Percentiles rank a stretch among this genome's conserved stretches.
These are phyloP conservation scores for Ectemnius cavifrons DNA, from an alignment of 2,888 invertebrate genomes.

Conservation along the genomic window DNA sequence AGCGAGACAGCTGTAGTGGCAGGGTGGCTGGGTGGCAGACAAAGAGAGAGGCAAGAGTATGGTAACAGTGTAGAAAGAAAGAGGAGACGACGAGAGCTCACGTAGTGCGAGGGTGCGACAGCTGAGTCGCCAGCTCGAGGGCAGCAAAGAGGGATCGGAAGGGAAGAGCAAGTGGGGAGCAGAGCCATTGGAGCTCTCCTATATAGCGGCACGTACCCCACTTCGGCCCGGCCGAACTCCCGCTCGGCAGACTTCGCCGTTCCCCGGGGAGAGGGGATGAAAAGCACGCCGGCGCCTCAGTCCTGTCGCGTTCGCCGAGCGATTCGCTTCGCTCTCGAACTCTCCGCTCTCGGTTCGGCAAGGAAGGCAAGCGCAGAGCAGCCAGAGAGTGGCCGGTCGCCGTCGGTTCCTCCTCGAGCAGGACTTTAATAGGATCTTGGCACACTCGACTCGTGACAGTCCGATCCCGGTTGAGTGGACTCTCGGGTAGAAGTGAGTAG, in stretches of 20 bases:
- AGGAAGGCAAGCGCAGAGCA: constrained; percentile 8
- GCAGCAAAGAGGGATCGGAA: constrained; percentile 29
- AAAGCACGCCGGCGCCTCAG: constrained; percentile 77
- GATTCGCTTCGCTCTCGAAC: constrained; percentile 44
- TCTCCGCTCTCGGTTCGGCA: background rate
- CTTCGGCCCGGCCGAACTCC: background rate
- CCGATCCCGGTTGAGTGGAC: too few species aligned
- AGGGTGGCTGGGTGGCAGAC: constrained; percentile 13
- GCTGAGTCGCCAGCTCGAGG: constrained; percentile 44
- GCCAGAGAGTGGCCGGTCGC: constrained; percentile 20
- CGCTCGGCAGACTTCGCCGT: constrained; percentile 26
- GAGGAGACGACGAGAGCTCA: background rate
- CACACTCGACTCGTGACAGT: too few species aligned
- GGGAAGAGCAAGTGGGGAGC: constrained; percentile 6
- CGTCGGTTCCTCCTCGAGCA: constrained; percentile 10
- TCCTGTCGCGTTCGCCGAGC: constrained; percentile 67
- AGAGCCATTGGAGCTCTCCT: background rate
- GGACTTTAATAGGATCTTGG: background rate
- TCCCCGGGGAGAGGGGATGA: constrained; percentile 54
- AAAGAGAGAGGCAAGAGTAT: background rate
- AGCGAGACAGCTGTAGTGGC: background rate
- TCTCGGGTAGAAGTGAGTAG: background rate
- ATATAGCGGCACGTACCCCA: background rate
- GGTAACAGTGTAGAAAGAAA: background rate
- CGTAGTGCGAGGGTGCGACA: constrained; percentile 28